Evolutionary conservation across 2,113 vertebrate species (phyloP), one percentile per base, ranked within the genome.

Genomic region (Nipponia nippon): DNA sequence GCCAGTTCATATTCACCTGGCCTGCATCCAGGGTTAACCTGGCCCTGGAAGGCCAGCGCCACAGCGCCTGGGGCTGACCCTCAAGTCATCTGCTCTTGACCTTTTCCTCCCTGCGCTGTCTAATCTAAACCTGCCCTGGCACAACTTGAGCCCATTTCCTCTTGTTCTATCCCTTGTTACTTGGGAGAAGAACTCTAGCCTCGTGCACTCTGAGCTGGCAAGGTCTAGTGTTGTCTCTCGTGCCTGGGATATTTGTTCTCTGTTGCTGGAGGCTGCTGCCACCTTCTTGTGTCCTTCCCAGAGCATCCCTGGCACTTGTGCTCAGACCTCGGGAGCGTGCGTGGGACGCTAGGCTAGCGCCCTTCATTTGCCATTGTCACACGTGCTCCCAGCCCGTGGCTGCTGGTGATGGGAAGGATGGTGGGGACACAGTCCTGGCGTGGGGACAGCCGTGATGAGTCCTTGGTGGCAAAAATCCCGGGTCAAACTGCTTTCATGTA

Each of bases 61-160:
- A 5, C 4, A 36, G 62, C 11, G 6, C 2, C 0, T 0, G 12
- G 58, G 66, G 8, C 52, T 87, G 52, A 15, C 16, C 75, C 53
- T 34, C 8, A 26, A 75, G 15, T 73, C 83, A 59, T 36, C 90
- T 69, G 62, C 55, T 21, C 19, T 47, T 78, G 83, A 5, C 8
- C 46, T 69, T 70, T 32, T 27, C 61, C 52, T 58, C 32, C 32
- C 69, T 12, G 1, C 21, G 8, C 53, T 65, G 78, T 19, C 40
- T 42, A 42, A 42, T 42, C 40, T 42, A 42, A 42, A 42, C 40
- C 40, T 42, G 12, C 40, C 40, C 40, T 42, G 40, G 40, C 40
- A 42, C 40, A 42, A 42, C 40, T 12, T 42, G 40, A 42, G 40
- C 40, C 40, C 40, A 4, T 42, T 42, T 42, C 40, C 40, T 42